Evolutionary conservation across 2,113 vertebrate species (phyloP).

Genomic region (Clarias gariepinus): DNA sequence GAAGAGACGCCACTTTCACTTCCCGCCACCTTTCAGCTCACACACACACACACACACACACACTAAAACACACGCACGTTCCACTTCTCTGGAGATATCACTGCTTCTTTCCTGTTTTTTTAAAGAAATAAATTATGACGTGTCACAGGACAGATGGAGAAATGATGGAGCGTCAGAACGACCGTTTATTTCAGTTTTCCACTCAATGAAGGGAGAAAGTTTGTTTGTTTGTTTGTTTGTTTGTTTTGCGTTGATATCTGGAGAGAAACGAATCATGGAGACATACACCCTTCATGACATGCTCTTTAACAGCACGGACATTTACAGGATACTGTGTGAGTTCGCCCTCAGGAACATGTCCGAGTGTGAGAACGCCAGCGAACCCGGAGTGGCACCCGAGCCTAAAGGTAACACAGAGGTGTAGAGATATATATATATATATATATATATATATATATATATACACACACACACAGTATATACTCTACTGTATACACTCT

Average conservation of each 20-base stretch:
- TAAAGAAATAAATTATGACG: not conserved
- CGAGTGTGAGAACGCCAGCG: slow-evolving; percentile 25
- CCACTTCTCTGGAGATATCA: not conserved
- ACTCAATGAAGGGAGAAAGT: not conserved
- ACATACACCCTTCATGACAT: slow-evolving; percentile 33
- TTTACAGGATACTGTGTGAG: slow-evolving; percentile 32
- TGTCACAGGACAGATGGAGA: not conserved
- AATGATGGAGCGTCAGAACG: not conserved
- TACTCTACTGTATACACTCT: too few species aligned
- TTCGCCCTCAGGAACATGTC: slow-evolving; percentile 32
- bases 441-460: too few species aligned
- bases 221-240: too few species aligned
- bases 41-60: not conserved
- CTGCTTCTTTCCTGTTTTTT: not conserved
- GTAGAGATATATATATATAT: too few species aligned
- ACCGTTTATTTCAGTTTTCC: not conserved
- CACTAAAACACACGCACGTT: not conserved
- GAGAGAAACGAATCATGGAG: slow-evolving; percentile 17
- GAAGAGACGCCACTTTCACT: not conserved
- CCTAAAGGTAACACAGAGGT: slow-evolving; percentile 31
- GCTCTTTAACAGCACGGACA: slow-evolving; percentile 34
- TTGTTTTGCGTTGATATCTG: not conserved
- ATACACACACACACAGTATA: too few species aligned
- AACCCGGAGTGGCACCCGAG: not conserved
- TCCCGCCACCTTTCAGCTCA: not conserved